Base-by-base conservation (phyloP, 2,888 invertebrate genomes). In the Aspidiotus destructor region DNA sequence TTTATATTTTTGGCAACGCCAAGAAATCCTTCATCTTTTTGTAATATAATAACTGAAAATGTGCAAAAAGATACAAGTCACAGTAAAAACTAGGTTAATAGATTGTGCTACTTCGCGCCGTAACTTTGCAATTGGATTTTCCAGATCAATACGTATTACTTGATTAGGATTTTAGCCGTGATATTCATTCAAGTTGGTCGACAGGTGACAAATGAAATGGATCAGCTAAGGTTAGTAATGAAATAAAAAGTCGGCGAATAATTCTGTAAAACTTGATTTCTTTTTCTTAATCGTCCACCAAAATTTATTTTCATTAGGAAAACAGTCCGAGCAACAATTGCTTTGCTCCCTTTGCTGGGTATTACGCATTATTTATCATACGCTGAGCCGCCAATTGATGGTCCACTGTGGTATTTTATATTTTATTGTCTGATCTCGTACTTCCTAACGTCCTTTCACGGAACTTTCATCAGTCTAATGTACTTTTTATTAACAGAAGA, bases 401-500 rank as follows among this genome's bases (percentile, higher is more conserved):
- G 84, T 68, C 82, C 84, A 6, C 83, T 84, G 0, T 85, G 84
- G 81, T 82, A 55, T 28, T 92, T 92, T 72, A 88, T 85, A 0
- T 72, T 87, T 0, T 92, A 92, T 91, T 86, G 87, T 2, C 91
- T 88, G 77, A 79, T 81, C 13, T 86, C 89, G 0, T 86, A 91
- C 75, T 87, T 89, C 75, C 79, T 92, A 61, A 84, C 85, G n/a
- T 88, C 91, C 0, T 91, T 90, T 76, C 90, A 92, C 78, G 92
- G 92, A 44, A 84, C 88, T 73, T 87, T 91, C 76, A 85, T 92
- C 61, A 85, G 89, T 0, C 81, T 86, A 10, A 81, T 91, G 60
- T 92, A 91, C 77, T 92, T 92, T 75, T 90, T 92, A 76, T 77
- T 86, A 63, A 92, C 92, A 74, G 86, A 85, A 71, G 92, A 92